phyloP scores from a whole-genome alignment of 2,888 invertebrate genomes.

The Lochmaea crataegi region DNA sequence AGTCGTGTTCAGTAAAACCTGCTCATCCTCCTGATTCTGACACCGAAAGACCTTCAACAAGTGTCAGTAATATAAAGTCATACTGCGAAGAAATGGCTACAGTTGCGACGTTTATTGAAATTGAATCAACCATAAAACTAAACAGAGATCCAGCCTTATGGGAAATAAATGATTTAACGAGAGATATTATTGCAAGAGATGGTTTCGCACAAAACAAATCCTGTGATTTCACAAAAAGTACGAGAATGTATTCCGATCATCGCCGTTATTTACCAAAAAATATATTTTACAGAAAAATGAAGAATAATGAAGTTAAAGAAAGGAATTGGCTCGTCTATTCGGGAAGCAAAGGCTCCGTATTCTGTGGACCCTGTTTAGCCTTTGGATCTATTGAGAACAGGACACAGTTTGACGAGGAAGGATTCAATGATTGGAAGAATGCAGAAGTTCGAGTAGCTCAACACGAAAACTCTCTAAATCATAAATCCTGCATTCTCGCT shows the following conservation, averaged over 20 bases:
- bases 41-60: no score
- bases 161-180: not conserved
- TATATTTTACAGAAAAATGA: constrained; percentile 27
- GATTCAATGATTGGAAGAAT: constrained; percentile 48
- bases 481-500: constrained; percentile 37
- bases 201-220: constrained; percentile 26
- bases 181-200: constrained; percentile 23
- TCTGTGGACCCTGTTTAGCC: constrained; percentile 37
- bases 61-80: no score
- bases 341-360: constrained; percentile 41
- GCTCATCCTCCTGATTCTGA: no score
- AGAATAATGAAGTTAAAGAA: constrained; percentile 24
- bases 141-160: not conserved
- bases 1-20: no score
- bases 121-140: no score
- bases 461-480: constrained; percentile 42
- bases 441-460: constrained; percentile 30
- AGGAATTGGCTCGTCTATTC: constrained; percentile 37
- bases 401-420: constrained; percentile 24
- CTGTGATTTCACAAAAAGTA: constrained; percentile 22
- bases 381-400: constrained; percentile 23
- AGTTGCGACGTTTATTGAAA: no score
- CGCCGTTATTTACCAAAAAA: constrained; percentile 17
- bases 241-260: constrained; percentile 22
- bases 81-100: no score